Evolutionary conservation across 2,113 vertebrate species (phyloP), one percentile per base, ranked within the genome.

Genomic region (Synodontis membranacea): DNA sequence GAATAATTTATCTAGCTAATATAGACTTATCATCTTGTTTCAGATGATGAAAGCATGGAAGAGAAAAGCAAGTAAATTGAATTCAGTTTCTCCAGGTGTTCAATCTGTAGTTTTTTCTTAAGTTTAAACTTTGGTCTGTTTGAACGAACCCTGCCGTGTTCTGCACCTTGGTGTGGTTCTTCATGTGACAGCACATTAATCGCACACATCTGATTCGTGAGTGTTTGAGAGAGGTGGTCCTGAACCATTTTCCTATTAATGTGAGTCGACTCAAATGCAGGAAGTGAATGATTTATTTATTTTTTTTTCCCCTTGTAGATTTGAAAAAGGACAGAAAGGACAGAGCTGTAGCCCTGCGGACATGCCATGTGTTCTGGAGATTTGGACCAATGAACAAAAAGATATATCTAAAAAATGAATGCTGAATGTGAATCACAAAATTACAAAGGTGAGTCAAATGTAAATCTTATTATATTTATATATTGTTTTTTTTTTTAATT

Each of bases 1-100:
- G 82, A 87, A 87, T 94, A 92, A 93, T 94, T 94, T 90, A 88
- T 54, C 90, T 82, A 85, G 86, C 84, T 87, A 87, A 91, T 89
- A 50, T 9, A 9, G 44, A n/a, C n/a, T n/a, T n/a, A n/a, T 52
- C 82, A 80, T 37, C 52, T 88, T 37, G 52, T 75, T 52, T 31
- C 31, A 84, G 58, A 50, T 23, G 74, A 80, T 56, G 14, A 56
- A 19, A 42, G 15, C 1, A 23, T 28, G 74, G 48, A 34, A 19
- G 31, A 48, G 21, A 50, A 28, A 87, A 66, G 81, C 2, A 42
- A 31, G 70, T 44, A 75, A 75, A 50, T 58, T 58, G 84, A 64
- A 84, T 48, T 34, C 34, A 48, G 31, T 46, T 31, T 42, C n/a
- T 76, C 39, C 72, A 62, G n/a, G 23, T 75, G 31, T 34, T 23